Evolutionary conservation across 1,140 invertebrate genomes (phyloP).

Genomic region (Aradophagus sp.): DNA sequence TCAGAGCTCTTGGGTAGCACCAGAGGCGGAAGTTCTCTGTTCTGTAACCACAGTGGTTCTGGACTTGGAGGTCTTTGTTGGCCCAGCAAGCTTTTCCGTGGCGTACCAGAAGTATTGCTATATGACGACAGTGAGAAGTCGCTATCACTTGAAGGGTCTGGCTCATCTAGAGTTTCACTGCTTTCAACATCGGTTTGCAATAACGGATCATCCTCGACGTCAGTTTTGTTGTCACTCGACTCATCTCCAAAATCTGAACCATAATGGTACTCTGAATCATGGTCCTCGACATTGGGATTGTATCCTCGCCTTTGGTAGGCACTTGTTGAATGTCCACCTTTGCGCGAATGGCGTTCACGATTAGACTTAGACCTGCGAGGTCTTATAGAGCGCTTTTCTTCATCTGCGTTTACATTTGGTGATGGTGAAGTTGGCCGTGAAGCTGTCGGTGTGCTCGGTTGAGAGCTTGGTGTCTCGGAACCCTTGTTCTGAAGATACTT

Average conservation of each 20-base stretch:
- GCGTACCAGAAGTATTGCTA: constrained; percentile 80
- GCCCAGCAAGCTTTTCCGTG: constrained; percentile 74
- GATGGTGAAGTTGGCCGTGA: constrained; percentile 85
- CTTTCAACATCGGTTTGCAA: constrained; percentile 79
- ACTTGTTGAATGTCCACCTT: constrained; percentile 75
- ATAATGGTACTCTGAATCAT: constrained; percentile 92
- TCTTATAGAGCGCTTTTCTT: constrained; percentile 79
- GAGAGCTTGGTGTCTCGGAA: constrained; percentile 78
- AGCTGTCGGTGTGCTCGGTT: constrained; percentile 84
- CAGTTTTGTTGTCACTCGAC: constrained; percentile 87
- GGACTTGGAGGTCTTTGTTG: constrained; percentile 84
- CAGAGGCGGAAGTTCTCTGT: constrained; percentile 84
- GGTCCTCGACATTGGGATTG: constrained; percentile 83
- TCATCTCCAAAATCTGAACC: constrained; percentile 92
- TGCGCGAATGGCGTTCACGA: constrained; percentile 78
- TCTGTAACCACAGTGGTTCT: constrained; percentile 90
- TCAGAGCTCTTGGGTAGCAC: constrained; percentile 90
- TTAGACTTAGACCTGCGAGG: constrained; percentile 65
- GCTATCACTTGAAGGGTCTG: constrained; percentile 84
- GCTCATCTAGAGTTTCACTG: constrained; percentile 79
- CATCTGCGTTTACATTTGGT: constrained; percentile 76
- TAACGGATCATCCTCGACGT: constrained; percentile 82
- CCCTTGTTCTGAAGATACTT: constrained; percentile 87
- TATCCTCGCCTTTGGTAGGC: constrained; percentile 80
- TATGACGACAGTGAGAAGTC: constrained; percentile 88